These are phyloP conservation scores for Oreochromis spilurus DNA, from an alignment of 2,113 vertebrate genomes.

Conservation along the genomic window DNA sequence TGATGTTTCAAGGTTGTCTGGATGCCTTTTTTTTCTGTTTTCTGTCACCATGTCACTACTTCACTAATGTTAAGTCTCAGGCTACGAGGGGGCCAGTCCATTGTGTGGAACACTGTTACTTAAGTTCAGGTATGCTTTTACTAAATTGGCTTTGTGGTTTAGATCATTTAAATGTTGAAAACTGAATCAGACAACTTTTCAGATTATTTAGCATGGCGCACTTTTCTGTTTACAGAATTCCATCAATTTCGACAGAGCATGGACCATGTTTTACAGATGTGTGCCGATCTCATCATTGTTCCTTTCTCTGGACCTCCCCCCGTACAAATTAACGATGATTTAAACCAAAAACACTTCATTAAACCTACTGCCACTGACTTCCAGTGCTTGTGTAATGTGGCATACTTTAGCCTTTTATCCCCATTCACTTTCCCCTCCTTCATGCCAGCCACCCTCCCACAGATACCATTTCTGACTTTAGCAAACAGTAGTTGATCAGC, in stretches of 20 bases:
- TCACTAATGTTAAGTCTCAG: not conserved
- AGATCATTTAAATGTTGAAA: not conserved
- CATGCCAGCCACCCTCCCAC: not conserved
- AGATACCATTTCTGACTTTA: not conserved
- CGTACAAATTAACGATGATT: not conserved
- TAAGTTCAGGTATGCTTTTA: not conserved
- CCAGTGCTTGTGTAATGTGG: not conserved
- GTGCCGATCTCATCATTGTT: rapidly evolving
- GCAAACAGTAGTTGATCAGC: not conserved
- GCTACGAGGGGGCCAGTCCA: not conserved
- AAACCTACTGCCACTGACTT: not conserved
- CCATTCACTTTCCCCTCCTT: not conserved
- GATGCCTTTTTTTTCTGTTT: not conserved
- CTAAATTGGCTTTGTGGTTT: not conserved
- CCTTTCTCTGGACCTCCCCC: not conserved
- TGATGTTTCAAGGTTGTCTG: not conserved
- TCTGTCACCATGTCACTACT: rapidly evolving
- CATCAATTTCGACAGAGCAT: rapidly evolving
- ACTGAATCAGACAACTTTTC: not conserved
- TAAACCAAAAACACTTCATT: not conserved
- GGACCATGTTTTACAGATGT: rapidly evolving
- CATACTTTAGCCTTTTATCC: too few relatives aligned
- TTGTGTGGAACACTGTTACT: not conserved
- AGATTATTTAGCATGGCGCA: rapidly evolving
- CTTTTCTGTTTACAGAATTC: not conserved